Conservation (phyloP, 2,888 invertebrate species). For the Caenorhabditis sp. region DNA sequence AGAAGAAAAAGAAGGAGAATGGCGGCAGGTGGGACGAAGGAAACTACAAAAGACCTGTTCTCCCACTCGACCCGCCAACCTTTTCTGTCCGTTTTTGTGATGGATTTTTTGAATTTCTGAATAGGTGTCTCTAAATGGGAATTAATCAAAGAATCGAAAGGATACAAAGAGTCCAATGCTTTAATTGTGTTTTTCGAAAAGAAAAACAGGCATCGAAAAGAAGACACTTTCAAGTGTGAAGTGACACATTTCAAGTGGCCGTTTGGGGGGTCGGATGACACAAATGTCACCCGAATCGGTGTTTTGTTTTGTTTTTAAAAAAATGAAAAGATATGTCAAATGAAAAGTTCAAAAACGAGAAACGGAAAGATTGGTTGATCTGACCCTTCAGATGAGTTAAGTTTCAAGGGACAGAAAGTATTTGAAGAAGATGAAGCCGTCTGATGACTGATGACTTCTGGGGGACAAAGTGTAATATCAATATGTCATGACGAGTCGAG, state of each 20-base stretch:
- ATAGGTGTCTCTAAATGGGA: not conserved
- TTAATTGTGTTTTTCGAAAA: not conserved
- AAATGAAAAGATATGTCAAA: too few species aligned
- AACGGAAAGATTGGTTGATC: not conserved
- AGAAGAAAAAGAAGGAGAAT: not conserved
- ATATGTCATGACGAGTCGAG: not conserved
- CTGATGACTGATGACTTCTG: not conserved
- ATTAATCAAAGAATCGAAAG: not conserved
- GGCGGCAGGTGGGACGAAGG: slow-evolving; percentile 1
- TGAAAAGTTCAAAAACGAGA: not conserved
- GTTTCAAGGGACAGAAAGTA: not conserved
- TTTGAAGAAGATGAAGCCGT: not conserved
- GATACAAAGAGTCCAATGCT: not conserved
- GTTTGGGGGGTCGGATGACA: not conserved
- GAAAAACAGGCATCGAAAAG: too few species aligned
- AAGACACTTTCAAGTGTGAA: not conserved
- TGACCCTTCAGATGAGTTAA: not conserved
- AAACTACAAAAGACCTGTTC: slow-evolving; percentile 10
- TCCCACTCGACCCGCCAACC: not conserved
- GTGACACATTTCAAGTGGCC: not conserved
- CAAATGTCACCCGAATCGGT: not conserved
- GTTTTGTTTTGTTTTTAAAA: too few species aligned
- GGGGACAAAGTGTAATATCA: not conserved
- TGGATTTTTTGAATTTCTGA: not conserved
- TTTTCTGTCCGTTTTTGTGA: not conserved